Evolutionary conservation across 2,113 vertebrate genomes (phyloP).

Genomic region (Laticauda colubrina): DNA sequence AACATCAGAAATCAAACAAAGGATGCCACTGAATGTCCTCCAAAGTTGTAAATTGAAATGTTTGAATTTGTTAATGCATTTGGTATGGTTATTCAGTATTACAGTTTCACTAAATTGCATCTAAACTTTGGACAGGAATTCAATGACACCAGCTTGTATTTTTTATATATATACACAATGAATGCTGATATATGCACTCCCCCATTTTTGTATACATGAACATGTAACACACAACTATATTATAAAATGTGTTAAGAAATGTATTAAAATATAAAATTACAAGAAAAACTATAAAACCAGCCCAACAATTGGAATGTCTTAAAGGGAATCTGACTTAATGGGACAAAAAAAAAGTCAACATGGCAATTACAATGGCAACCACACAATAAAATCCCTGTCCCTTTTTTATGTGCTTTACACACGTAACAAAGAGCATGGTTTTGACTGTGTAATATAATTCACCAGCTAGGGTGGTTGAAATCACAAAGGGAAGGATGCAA

Average conservation of each 20-base stretch:
- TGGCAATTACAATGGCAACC: neutral
- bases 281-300: neutral
- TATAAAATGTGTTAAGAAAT: neutral
- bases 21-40: neutral
- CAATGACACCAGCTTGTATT: neutral
- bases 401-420: neutral
- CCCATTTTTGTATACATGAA: neutral
- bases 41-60: neutral
- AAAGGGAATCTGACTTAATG: neutral
- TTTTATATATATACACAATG: neutral
- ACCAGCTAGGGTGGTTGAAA: neutral
- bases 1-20: neutral
- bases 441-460: neutral
- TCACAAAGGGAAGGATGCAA: neutral
- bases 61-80: slow-evolving; percentile 9
- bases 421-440: neutral
- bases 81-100: neutral
- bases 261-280: neutral
- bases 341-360: neutral
- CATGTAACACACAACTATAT: neutral
- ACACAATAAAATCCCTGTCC: neutral
- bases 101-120: neutral
- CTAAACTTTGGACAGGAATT: neutral
- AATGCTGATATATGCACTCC: neutral
- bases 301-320: neutral